Evolutionary conservation across 1,140 invertebrate species (phyloP), one percentile per base, ranked within the genome.

Genomic region (Drosophila busckii): DNA sequence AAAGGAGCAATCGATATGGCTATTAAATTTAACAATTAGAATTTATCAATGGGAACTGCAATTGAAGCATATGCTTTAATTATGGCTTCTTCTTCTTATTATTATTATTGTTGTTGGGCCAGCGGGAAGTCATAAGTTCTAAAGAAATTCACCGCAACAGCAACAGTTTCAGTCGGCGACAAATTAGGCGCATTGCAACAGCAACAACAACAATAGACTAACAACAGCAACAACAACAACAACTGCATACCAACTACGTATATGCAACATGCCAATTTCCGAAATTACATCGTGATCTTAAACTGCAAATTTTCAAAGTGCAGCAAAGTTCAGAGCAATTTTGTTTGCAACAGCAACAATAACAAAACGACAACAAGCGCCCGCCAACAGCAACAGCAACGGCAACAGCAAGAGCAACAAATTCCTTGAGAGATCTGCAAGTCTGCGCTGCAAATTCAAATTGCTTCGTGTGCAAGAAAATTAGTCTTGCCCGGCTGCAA

Each of bases 391-490:
- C 41, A 49, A 40, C 46, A 67, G 38, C 42, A 60, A 19, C 22
- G 42, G 45, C 35, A 65, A 41, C 44, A 44, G 28, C 42, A 48
- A 17, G 49, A 65, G 23, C 65, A 38, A 54, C 62, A 58, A 63
- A 80, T 80, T 80, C 73, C 73, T 54, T 19, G 13, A 56, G 20
- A 73, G 75, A 80, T 82, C 73, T 62, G 19, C 52, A 60, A 53
- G 64, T 64, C 52, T 68, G 64, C 48, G 59, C 64, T 52, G 49
- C 65, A 42, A 83, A 82, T 82, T 82, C 75, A 82, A 82, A 82
- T 82, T 82, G 75, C 80, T 82, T 85, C 83, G 83, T 85, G 83
- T 85, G 83, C 83, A 85, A 85, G 83, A 85, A 85, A 85, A 85
- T 85, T 85, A 85, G 83, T 85, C 84, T 85, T 73, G 68, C 53